Base-by-base conservation (phyloP, 1,140 invertebrate species). In the Leptopilina clavipes region DNA sequence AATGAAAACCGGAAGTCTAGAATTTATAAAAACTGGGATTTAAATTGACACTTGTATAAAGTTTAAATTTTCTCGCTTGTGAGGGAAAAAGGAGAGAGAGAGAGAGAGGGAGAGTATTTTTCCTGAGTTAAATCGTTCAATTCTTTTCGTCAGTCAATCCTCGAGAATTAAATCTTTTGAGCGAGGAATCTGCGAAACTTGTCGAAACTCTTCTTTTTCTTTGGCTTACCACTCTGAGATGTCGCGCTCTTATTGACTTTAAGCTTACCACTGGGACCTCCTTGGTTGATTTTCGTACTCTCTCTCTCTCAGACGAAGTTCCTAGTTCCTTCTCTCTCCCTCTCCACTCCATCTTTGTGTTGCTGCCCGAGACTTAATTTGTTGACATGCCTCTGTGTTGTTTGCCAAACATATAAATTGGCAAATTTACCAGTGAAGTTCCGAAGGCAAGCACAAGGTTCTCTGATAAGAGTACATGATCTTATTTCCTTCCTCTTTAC, bases 201-300 rank as follows among this genome's bases (percentile, higher is more conserved):
- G 82, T 83, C 81, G 81, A 82, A 82, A 83, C 78, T 82, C 79
- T 82, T 59, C 22, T 65, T 65, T 65, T 65, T 65, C 59, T 31
- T 31, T 22, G 59, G 22, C 59, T 65, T 81, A 71, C 48, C 73
- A 75, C 72, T 75, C 40, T 54, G 72, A 76, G 71, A 76, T 76
- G 72, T 78, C 78, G 77, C 75, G 76, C 74, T 77, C 83, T 86
- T 86, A 86, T 86, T 85, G 84, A 86, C 85, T 85, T 85, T 83
- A 83, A 84, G 83, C 71, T 72, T 25, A 70, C 76, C 79, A 76
- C 71, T 76, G n/a, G 44, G 71, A 72, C 74, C 72, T 54, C 52
- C 45, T 56, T 71, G 44, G 10, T 74, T 73, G 65, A 17, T 70
- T 44, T 72, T 52, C 44, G 14, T 22, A 18, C 65, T 44, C 70